Conservation (phyloP, 2,797 vertebrate genomes). For the Diplodus sargus region DNA sequence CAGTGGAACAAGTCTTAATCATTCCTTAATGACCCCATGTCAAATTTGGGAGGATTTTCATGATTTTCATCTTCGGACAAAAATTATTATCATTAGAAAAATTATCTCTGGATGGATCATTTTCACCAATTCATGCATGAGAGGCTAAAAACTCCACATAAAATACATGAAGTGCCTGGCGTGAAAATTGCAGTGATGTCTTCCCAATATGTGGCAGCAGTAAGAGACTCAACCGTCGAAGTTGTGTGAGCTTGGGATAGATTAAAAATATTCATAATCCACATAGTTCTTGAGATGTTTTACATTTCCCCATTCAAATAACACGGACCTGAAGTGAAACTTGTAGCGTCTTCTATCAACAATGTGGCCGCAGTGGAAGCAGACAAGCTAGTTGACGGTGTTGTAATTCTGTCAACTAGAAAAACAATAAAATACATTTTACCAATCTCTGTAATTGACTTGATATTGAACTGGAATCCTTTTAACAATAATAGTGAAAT, state of each 20-base stretch:
- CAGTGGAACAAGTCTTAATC: no score
- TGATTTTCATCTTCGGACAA: background rate
- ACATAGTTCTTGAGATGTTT: background rate
- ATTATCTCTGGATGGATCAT: no score
- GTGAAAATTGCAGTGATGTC: slow-evolving; percentile 16
- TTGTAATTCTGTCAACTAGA: slow-evolving; percentile 57
- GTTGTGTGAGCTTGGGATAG: slow-evolving; percentile 25
- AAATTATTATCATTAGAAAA: background rate
- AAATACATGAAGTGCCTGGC: slow-evolving; percentile 50
- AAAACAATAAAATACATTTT: slow-evolving; percentile 23
- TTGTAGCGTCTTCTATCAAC: slow-evolving; percentile 1
- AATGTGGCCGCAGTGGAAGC: slow-evolving; percentile 33
- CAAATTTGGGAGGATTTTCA: no score
- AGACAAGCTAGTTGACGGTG: background rate
- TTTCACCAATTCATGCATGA: background rate
- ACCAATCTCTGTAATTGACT: background rate
- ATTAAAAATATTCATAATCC: background rate
- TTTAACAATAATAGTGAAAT: no score
- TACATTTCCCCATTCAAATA: background rate
- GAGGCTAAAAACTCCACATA: background rate
- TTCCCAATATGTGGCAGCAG: slow-evolving; percentile 41
- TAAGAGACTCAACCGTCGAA: slow-evolving; percentile 3
- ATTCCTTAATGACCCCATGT: no score
- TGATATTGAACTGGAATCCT: background rate
- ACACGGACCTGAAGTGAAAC: slow-evolving; percentile 45